A percentile compares a stretch with the other conserved stretches of the same genome.
Conservation (phyloP, 2,888 invertebrate genomes). For the Cosmorhoe ocellata region DNA sequence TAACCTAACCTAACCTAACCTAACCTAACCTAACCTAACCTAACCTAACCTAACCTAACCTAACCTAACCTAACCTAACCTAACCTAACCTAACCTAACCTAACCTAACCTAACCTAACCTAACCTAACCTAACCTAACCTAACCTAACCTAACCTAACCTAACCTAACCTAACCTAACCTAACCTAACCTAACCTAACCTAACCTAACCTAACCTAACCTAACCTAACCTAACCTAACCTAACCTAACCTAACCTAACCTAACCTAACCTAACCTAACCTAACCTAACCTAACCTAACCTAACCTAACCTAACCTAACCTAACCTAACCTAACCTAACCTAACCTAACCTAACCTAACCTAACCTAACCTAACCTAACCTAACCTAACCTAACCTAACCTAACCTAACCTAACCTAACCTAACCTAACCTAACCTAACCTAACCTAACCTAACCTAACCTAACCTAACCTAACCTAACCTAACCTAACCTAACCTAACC, state of each 20-base stretch:
- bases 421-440: constrained; percentile 18
- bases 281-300: constrained; percentile 11
- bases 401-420: constrained; percentile 23
- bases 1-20: constrained; percentile 15
- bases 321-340: constrained; percentile 11
- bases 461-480: constrained; percentile 23
- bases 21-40: constrained; percentile 13
- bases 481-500: constrained; percentile 26
- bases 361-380: constrained; percentile 20
- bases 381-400: constrained; percentile 17
- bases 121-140: constrained; percentile 9
- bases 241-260: constrained; percentile 11
- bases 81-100: constrained; percentile 21
- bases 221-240: constrained; percentile 7
- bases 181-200: constrained; percentile 11
- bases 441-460: constrained; percentile 12
- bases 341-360: constrained; percentile 17
- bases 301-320: constrained; percentile 10
- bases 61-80: constrained; percentile 20
- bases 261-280: constrained; percentile 20
- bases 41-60: constrained; percentile 17
- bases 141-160: constrained; percentile 13
- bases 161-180: constrained; percentile 11
- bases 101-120: constrained; percentile 13
- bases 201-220: constrained; percentile 9